A percentile compares a stretch with the other conserved stretches of the same genome.
Conservation (phyloP, 2,888 invertebrate genomes). For the Drosophila lutescens region DNA sequence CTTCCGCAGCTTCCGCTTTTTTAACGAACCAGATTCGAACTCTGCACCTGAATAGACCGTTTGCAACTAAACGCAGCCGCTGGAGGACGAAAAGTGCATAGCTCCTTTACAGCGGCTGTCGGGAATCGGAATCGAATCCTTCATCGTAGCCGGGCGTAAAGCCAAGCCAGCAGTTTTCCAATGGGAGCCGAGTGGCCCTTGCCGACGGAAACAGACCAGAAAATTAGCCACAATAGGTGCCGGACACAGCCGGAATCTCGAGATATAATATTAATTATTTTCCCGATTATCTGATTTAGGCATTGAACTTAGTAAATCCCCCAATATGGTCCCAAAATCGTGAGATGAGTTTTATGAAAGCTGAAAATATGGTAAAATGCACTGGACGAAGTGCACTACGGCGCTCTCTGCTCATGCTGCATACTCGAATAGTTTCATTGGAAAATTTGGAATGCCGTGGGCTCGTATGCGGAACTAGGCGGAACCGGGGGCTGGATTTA, state of each 20-base stretch:
- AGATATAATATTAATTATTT: not conserved
- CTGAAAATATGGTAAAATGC: constrained; percentile 6
- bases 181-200: constrained; percentile 43
- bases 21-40: constrained; percentile 70
- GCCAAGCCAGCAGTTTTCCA: constrained; percentile 48
- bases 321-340: not conserved
- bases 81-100: constrained; percentile 63
- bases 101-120: constrained; percentile 47
- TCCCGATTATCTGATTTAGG: not conserved
- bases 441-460: constrained; percentile 24
- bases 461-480: constrained; percentile 3
- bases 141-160: constrained; percentile 11
- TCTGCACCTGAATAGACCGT: constrained; percentile 82
- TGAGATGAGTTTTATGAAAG: not conserved
- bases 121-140: constrained; percentile 22
- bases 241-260: not conserved
- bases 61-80: constrained; percentile 79
- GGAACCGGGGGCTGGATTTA: too few species aligned
- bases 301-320: not conserved
- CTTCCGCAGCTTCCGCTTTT: constrained; percentile 26
- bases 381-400: constrained; percentile 8
- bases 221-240: not conserved
- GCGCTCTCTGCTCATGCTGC: constrained; percentile 41
- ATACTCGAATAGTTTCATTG: constrained; percentile 29
- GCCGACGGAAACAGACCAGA: constrained; percentile 18